Base-by-base conservation (phyloP, 2,797 vertebrate species). In the Sebastes oblongus region DNA sequence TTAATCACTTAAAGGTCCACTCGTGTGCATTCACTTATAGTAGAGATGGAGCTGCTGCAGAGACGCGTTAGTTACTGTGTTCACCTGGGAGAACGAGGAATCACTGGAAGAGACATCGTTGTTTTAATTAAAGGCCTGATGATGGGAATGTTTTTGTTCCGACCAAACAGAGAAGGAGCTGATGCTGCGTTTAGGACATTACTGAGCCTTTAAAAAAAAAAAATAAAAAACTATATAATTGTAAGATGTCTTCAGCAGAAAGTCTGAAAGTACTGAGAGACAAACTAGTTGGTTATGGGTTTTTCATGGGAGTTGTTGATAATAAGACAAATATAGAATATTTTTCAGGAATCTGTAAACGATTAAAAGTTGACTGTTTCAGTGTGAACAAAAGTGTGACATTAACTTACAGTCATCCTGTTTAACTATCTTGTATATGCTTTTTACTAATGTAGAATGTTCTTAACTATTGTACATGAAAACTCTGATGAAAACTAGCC, bases 31-130 rank as follows among this genome's bases (percentile, higher is more conserved):
- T 24, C 52, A 22, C 18, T 2, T 1, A 50, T 39, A 9, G 18
- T 2, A 7, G 73, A 72, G 68, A 54, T 14, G 75, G 29, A 83
- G 86, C 84, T 68, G 86, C 86, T 81, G 85, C 64, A 88, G 86
- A 86, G 82, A 80, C 46, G 3, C 4, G 6, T 60, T 11, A 22
- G 6, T 60, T 11, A 22, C 39, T 13, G 50, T 18, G 27, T 32
- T 52, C 16, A 25, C 34, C 60, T 7, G 13, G 30, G 25, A 59
- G 30, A 34, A 34, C 10, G 5, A 32, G 20, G 9, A 20, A 22
- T 24, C 4, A 3, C 20, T 2, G 20, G 14, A 61, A 10, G 30
- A 59, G 22, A 67, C 29, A 55, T 39, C 8, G 22, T 36, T 56
- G 36, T 24, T 20, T 59, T 4, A n/a, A 29, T 18, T 66, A 10